Evolutionary conservation across 2,113 vertebrate species (phyloP).

Genomic region (Piaya cayana): DNA sequence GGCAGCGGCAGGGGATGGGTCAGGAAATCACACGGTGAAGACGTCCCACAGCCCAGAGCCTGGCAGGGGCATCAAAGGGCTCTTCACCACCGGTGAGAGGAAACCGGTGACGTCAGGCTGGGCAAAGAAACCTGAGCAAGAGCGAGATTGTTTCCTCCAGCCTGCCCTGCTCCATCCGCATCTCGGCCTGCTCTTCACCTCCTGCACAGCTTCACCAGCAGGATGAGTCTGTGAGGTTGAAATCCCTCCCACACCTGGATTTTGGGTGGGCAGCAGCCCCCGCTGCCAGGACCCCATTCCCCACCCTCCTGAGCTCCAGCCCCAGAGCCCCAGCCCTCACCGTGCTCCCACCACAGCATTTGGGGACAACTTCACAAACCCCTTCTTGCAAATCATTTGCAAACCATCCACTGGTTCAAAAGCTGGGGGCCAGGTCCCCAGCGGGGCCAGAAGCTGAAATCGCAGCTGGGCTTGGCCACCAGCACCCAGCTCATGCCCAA

Average conservation of each 20-base stretch:
- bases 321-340: background rate
- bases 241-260: background rate
- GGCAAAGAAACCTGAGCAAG: background rate
- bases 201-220: background rate
- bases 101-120: background rate
- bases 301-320: rapidly evolving
- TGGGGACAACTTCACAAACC: background rate
- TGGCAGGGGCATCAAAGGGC: rapidly evolving
- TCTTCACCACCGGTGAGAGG: background rate
- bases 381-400: background rate
- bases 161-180: rapidly evolving
- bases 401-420: background rate
- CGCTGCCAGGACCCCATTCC: rapidly evolving
- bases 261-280: background rate
- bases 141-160: background rate
- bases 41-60: rapidly evolving
- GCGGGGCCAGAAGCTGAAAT: background rate
- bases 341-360: background rate
- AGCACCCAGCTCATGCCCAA: rapidly evolving
- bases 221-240: rapidly evolving
- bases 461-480: background rate
- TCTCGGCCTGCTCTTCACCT: background rate
- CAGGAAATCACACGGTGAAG: background rate
- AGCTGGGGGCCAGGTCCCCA: background rate
- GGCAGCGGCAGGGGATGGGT: background rate